Evolutionary conservation across 2,797 vertebrate species (phyloP).

Genomic region (Erpetoichthys calabaricus): DNA sequence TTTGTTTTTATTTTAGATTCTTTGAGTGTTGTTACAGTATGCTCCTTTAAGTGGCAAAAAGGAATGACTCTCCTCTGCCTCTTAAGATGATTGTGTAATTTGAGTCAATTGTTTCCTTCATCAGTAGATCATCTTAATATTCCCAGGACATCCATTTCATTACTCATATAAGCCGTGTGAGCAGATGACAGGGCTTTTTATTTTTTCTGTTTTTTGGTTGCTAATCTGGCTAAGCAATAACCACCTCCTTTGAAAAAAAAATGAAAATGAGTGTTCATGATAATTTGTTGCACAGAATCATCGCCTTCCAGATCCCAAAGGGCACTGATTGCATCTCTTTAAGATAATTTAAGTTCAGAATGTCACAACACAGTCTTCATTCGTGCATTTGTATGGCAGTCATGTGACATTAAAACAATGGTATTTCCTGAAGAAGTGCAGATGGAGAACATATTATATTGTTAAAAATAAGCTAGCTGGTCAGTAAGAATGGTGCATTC

Average conservation of each 20-base stretch:
- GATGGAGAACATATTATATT: not conserved
- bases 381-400: conserved; percentile 3
- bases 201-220: not conserved
- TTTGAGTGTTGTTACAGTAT: no score
- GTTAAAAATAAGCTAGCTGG: not conserved
- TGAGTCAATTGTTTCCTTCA: conserved; percentile 2
- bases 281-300: not conserved
- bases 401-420: conserved; percentile 4
- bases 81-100: not conserved
- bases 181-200: not conserved
- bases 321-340: conserved; percentile 7
- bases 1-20: no score
- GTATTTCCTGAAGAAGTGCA: conserved; percentile 1
- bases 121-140: conserved; percentile 7
- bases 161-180: not conserved
- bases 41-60: no score
- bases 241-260: no score
- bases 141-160: conserved; percentile 8
- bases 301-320: conserved; percentile 4
- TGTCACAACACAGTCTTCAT: conserved; percentile 3
- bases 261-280: not conserved
- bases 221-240: no score
- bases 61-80: not conserved
- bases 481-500: not conserved
- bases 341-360: conserved; percentile 5